Evolutionary conservation across 2,797 vertebrate species (phyloP).

Genomic region (Sebastes miniatus): DNA sequence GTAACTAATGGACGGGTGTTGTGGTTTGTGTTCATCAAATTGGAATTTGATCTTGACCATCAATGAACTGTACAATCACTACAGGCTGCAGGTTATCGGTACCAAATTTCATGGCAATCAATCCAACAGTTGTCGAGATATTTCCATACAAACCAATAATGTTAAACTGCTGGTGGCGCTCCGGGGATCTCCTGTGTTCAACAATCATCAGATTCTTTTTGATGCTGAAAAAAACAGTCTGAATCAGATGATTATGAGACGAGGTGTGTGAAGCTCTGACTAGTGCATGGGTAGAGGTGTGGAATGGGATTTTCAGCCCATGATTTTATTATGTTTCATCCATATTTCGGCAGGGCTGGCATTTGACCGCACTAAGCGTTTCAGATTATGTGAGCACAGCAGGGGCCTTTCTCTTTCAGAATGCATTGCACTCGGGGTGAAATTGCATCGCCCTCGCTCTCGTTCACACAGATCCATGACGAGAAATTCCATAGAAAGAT

Average conservation of each 20-base stretch:
- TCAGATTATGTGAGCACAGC: slow-evolving; percentile 9
- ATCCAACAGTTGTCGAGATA: too few relatives aligned
- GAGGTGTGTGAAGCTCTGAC: neutral
- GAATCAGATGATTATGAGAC: neutral
- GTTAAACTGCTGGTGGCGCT: too few relatives aligned
- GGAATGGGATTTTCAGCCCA: slow-evolving; percentile 32
- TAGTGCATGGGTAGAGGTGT: neutral
- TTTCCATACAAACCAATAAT: too few relatives aligned
- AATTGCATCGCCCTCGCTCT: slow-evolving; percentile 30
- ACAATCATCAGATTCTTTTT: neutral
- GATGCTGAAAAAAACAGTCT: neutral
- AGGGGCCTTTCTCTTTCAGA: slow-evolving; percentile 5
- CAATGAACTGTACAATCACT: neutral
- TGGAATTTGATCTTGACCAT: neutral
- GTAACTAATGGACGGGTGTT: too few relatives aligned
- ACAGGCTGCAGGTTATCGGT: neutral
- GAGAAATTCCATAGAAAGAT: slow-evolving; percentile 46
- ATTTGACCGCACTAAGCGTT: slow-evolving; percentile 23
- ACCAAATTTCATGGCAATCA: too few relatives aligned
- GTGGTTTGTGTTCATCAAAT: neutral
- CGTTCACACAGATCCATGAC: slow-evolving; percentile 47
- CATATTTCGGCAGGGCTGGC: slow-evolving; percentile 25
- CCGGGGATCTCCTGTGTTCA: too few relatives aligned
- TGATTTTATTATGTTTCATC: slow-evolving; percentile 31
- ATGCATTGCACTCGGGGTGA: slow-evolving; percentile 15